phyloP scores from a whole-genome alignment of 2,113 vertebrate genomes.

The Pitta sordida region DNA sequence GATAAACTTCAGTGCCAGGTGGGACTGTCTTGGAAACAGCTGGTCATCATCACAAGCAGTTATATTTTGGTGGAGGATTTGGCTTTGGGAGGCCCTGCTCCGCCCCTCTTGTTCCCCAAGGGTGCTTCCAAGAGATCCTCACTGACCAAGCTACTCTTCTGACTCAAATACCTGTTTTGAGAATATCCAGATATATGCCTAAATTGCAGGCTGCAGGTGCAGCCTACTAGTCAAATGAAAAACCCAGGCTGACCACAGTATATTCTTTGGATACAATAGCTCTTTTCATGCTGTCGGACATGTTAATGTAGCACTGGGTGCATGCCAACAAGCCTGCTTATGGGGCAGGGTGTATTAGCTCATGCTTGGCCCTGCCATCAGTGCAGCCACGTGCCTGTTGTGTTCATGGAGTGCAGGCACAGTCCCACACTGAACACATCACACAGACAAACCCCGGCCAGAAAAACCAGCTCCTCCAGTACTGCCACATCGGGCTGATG shows the following conservation, averaged over 20 bases:
- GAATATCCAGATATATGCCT: not conserved
- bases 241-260: accelerated
- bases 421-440: not conserved
- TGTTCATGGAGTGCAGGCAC: not conserved
- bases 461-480: not conserved
- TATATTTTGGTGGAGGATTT: not conserved
- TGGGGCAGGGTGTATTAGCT: not conserved
- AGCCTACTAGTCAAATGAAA: not conserved
- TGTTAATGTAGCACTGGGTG: not conserved
- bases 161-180: not conserved
- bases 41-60: not conserved
- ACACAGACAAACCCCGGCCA: not conserved
- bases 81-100: not conserved
- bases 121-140: not conserved
- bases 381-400: not conserved
- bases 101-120: not conserved
- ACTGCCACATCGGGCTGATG: not conserved
- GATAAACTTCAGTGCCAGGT: not conserved
- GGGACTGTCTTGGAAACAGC: not conserved
- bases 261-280: not conserved
- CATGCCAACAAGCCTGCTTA: not conserved
- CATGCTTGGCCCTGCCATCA: not conserved
- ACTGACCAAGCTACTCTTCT: not conserved
- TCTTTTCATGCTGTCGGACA: not conserved
- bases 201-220: not conserved